Base-by-base conservation (phyloP, 2,888 invertebrate genomes). In the Lithosia quadra region DNA sequence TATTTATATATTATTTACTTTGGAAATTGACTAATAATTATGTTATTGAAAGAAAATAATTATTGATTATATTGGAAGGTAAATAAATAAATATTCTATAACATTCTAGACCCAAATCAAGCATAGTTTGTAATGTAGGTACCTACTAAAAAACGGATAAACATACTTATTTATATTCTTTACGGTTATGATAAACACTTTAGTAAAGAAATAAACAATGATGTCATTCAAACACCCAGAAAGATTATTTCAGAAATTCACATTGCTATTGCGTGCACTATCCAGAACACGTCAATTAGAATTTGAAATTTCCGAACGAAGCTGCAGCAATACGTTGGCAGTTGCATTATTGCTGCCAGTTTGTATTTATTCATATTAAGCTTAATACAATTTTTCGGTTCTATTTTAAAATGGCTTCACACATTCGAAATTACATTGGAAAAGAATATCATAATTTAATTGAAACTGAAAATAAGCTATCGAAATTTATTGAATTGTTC, bases 311-410 rank as follows among this genome's bases (percentile, higher is more conserved):
- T 21, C 15, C 36, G 28, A 49, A 28, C 33, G 24, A 57, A 49
- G 36, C 22, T 62, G 22, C 28, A 56, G 49, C 61, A 69, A n/a
- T 33, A 33, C 61, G 63, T 75, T 70, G 69, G 56, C 61, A 67
- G 60, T 49, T 66, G 68, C 68, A 73, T 78, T 73, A 75, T 21
- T 69, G 7, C 68, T 76, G 71, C 63, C 76, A 65, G 56, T 67
- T 59, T 28, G 63, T 55, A 67, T 61, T 24, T 69, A 67, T 10
- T n/a, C 59, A 60, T 60, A 68, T 61, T 49, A 67, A 67, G 57
- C 33, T 63, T 65, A 68, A 75, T 71, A 67, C 65, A 63, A 68
- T 71, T 67, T 39, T 49, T 28, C 24, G 3, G n/a, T 58, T 67
- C 18, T 39, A 34, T 36, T 63, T 62, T 67, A 63, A 67, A 67